phyloP scores from a whole-genome alignment of 1,140 invertebrate genomes.

The Atta colombica region DNA sequence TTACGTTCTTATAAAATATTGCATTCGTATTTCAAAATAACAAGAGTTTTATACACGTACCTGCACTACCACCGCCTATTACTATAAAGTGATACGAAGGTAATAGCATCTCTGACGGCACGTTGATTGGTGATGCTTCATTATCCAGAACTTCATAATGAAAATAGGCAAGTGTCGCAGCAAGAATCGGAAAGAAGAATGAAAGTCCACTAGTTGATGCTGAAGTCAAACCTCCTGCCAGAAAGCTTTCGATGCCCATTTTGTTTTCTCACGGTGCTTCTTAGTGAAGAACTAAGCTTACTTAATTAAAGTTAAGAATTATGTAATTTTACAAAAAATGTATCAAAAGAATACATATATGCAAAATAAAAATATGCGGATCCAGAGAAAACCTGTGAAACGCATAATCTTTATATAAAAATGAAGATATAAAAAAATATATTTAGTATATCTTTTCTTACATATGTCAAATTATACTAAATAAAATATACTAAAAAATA shows the following conservation, averaged over 20 bases:
- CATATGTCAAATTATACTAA: too few species aligned
- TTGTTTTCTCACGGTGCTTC: neutral
- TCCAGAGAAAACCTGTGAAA: too few species aligned
- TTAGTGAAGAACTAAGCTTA: neutral
- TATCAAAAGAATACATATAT: too few species aligned
- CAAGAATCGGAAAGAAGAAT: slow-evolving; percentile 93
- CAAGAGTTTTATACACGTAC: slow-evolving; percentile 84
- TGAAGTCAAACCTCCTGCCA: slow-evolving; percentile 81
- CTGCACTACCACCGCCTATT: slow-evolving; percentile 97
- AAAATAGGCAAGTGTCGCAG: slow-evolving; percentile 93
- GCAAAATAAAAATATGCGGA: too few species aligned
- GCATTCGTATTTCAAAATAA: neutral
- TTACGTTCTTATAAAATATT: neutral
- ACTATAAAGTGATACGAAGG: slow-evolving; percentile 94
- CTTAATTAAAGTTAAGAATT: too few species aligned
- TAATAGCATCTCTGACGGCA: slow-evolving; percentile 88
- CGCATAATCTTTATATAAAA: too few species aligned
- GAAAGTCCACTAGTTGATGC: slow-evolving; percentile 88
- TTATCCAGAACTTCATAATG: slow-evolving; percentile 93
- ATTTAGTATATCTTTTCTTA: too few species aligned
- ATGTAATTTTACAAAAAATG: too few species aligned
- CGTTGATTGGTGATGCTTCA: slow-evolving; percentile 90
- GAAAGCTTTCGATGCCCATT: slow-evolving; percentile 82
- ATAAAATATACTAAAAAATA: too few species aligned
- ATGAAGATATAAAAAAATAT: too few species aligned